These are phyloP conservation scores for Epizoanthus rinbou DNA, from an alignment of 92 coral and sea anemone genomes.

Conservation along the genomic window DNA sequence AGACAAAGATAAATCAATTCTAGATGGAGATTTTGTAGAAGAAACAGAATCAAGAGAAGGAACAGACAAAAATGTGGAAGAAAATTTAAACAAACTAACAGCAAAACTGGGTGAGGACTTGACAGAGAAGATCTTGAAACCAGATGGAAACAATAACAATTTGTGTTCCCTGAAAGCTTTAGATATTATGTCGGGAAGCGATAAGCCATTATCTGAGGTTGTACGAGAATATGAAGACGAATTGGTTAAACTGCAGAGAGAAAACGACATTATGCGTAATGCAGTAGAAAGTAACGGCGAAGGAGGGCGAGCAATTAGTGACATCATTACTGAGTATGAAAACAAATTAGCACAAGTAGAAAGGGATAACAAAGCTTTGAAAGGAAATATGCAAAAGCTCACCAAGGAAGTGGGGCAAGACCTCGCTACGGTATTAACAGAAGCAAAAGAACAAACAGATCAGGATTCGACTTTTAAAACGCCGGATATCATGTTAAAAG, in stretches of 20 bases:
- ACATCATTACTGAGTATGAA: slow-evolving; percentile 65
- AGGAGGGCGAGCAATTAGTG: slow-evolving; percentile 47
- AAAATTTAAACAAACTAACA: neutral
- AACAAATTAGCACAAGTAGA: slow-evolving; percentile 42
- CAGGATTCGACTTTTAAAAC: neutral
- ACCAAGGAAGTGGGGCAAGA: slow-evolving; percentile 51
- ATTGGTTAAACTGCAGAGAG: slow-evolving; percentile 52
- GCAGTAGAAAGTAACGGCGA: slow-evolving; percentile 39
- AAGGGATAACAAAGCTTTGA: slow-evolving; percentile 23
- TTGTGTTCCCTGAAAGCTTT: slow-evolving; percentile 44
- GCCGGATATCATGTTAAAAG: neutral
- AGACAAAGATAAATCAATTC: too few relatives aligned
- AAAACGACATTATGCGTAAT: slow-evolving; percentile 39
- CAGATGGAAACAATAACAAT: neutral
- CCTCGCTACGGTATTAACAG: slow-evolving; percentile 42
- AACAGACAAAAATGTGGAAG: neutral
- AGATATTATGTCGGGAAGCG: slow-evolving; percentile 58
- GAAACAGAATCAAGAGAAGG: neutral
- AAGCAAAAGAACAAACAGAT: neutral
- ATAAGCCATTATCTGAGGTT: slow-evolving; percentile 62
- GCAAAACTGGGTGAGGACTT: slow-evolving; percentile 28
- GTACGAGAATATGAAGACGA: slow-evolving; percentile 71
- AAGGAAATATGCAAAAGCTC: slow-evolving; percentile 26
- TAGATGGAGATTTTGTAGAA: neutral
- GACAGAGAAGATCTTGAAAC: neutral